Conservation (phyloP, 2,888 invertebrate genomes). For the Vesta saturnalis region DNA sequence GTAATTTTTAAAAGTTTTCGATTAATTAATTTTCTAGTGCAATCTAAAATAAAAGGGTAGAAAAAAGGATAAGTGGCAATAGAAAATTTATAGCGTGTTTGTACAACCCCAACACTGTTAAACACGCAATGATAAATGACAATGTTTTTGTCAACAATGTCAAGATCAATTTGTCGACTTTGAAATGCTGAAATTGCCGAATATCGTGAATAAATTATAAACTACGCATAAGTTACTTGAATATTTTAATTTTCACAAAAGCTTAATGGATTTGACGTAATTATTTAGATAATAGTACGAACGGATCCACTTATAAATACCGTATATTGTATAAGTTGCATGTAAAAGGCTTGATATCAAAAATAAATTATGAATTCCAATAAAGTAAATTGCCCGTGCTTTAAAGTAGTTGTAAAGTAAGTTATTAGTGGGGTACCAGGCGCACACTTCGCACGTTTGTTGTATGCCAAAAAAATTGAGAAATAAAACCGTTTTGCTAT, state of each 20-base stretch:
- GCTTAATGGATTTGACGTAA: too few relatives aligned
- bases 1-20: too few relatives aligned
- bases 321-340: neutral
- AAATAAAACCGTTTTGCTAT: constrained; percentile 22
- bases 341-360: neutral
- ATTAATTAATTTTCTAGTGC: too few relatives aligned
- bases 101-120: neutral
- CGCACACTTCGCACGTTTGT: constrained; percentile 35
- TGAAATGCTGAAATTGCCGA: neutral
- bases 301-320: neutral
- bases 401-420: constrained; percentile 41
- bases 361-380: constrained; percentile 26
- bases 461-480: too few relatives aligned
- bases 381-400: constrained; percentile 38
- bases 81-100: constrained; percentile 8
- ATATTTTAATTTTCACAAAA: neutral
- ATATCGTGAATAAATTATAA: neutral
- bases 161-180: neutral
- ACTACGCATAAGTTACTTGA: neutral
- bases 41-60: neutral
- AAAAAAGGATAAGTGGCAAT: constrained; percentile 6
- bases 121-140: constrained; percentile 20
- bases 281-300: neutral
- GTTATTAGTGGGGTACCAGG: constrained; percentile 41
- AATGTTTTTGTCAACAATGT: constrained; percentile 18